Evolutionary conservation across 1,140 invertebrate species (phyloP).

Genomic region (Drosophila pseudoananassae): DNA sequence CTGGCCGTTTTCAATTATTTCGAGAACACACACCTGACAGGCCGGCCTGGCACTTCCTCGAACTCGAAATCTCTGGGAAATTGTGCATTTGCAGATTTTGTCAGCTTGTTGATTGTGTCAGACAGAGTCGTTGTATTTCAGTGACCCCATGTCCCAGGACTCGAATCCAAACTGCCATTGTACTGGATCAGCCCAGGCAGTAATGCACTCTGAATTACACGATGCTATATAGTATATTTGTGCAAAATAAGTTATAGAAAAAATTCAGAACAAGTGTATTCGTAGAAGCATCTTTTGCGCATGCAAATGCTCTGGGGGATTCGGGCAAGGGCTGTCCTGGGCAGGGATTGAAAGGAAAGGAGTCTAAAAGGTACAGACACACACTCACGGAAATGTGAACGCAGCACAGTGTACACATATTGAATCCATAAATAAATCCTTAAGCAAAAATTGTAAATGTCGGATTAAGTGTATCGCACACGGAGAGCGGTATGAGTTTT

Average conservation of each 20-base stretch:
- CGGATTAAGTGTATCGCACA: conserved; percentile 77
- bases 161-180: conserved; percentile 8
- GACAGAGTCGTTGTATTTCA: conserved; percentile 21
- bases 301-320: conserved; percentile 61
- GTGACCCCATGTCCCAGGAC: background rate
- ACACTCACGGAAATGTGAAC: conserved; percentile 29
- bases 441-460: conserved; percentile 83
- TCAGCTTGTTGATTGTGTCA: conserved; percentile 19
- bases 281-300: conserved; percentile 59
- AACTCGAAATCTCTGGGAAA: conserved; percentile 9
- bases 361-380: conserved; percentile 54
- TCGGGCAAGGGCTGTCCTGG: background rate
- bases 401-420: conserved; percentile 54
- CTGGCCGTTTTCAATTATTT: conserved; percentile 25
- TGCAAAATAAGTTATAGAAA: conserved; percentile 63
- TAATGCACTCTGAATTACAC: conserved; percentile 19
- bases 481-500: conserved; percentile 5
- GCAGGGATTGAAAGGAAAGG: conserved; percentile 44
- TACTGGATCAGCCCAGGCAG: conserved; percentile 16
- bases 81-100: conserved; percentile 20
- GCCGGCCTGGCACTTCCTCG: background rate
- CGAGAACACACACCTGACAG: background rate
- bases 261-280: conserved; percentile 63
- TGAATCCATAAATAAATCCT: conserved; percentile 83
- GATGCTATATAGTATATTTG: conserved; percentile 24